A percentile compares a stretch with the other conserved stretches of the same genome.
phyloP scores from a whole-genome alignment of 2,888 invertebrate species.

The Caenorhabditis sp. region DNA sequence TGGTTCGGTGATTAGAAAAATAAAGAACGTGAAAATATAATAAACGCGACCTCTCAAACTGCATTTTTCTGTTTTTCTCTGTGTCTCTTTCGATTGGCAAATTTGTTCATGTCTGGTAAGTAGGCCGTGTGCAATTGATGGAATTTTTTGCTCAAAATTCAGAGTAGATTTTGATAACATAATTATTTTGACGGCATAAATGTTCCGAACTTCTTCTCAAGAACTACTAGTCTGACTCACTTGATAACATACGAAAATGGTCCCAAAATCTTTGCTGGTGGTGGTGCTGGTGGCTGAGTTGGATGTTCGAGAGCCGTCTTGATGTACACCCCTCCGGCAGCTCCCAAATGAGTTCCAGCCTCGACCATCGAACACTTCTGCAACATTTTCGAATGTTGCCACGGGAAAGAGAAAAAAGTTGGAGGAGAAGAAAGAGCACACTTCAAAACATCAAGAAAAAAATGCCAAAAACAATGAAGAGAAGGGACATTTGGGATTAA shows the following conservation, averaged over 20 bases:
- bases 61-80: too few species aligned
- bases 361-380: conserved; percentile 26
- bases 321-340: conserved; percentile 30
- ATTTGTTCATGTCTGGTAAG: too few species aligned
- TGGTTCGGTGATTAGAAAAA: too few species aligned
- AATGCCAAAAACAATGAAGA: not conserved
- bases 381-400: not conserved
- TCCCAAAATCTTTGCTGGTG: conserved; percentile 33
- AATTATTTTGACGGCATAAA: too few species aligned
- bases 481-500: not conserved
- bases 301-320: conserved; percentile 28
- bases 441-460: not conserved
- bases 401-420: not conserved
- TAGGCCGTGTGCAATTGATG: too few species aligned
- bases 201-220: too few species aligned
- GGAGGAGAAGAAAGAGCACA: not conserved
- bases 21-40: too few species aligned
- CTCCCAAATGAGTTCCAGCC: conserved; percentile 33
- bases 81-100: too few species aligned
- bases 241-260: conserved; percentile 29
- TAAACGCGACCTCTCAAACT: too few species aligned
- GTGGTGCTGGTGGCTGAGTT: conserved; percentile 24
- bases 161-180: too few species aligned
- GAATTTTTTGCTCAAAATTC: too few species aligned
- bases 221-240: too few species aligned